Evolutionary conservation across 2,888 invertebrate species (phyloP), one percentile per base, ranked within the genome.

Genomic region (Nemotelus nigrinus): DNA sequence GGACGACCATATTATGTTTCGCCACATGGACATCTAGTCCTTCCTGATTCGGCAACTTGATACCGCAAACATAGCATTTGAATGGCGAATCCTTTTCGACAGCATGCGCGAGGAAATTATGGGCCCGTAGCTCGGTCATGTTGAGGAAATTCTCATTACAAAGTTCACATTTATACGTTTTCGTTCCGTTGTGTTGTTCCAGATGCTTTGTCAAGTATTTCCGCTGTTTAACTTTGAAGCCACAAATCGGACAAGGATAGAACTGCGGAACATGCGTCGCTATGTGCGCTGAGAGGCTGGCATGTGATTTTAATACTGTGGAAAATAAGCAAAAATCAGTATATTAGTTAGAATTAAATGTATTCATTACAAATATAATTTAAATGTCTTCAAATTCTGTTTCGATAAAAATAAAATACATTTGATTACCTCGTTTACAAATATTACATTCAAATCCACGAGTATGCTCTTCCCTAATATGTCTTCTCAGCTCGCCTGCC

Each of bases 141-240:
- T 60, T 74, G 50, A 7, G 25, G 41, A 74, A 74, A 10, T 44
- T 47, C 6, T 74, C 60, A 5, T 60, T 50, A 39, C 74, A 74
- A 7, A 74, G 44, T 47, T 74, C 74, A 10, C 74, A 74, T 8
- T 74, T 60, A 44, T 74, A 74, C 2, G 74, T 74, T 43, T 60
- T 74, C 3, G 60, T 60, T 2, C 74, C 74, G 43, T 63, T 74
- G 41, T 74, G 74, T n/a, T 60, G 63, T 60, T 74, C 74, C 45
- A 74, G 7, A 39, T 74, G 74, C 63, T 74, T 74, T 8, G 63
- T 74, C 6, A 74, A 47, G 53, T 74, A 74, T 63, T 74, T 74
- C 25, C 74, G 74, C n/a, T 74, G 74, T 74, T 74, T 74, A 2
- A 74, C 74, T 60, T 74, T 74, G 48, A 74, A 74, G 41, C 74